Evolutionary conservation across 2,888 invertebrate species (phyloP).

Genomic region (Eupeodes luniger): DNA sequence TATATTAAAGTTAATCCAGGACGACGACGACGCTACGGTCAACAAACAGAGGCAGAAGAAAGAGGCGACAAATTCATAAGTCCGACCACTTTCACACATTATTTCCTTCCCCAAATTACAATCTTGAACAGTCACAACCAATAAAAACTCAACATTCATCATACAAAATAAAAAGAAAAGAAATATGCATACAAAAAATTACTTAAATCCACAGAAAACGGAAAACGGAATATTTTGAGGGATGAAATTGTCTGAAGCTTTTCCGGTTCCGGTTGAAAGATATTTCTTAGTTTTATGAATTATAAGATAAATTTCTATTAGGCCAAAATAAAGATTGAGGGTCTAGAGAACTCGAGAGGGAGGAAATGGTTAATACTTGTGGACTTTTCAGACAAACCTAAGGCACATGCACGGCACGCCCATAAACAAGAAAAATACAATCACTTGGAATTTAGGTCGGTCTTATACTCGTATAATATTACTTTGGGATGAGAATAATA

Average conservation of each 20-base stretch:
- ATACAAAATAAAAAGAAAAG: background rate
- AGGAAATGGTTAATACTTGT: constrained; percentile 13
- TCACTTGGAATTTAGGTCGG: constrained; percentile 1
- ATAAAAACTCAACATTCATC: constrained; percentile 10
- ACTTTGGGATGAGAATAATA: constrained; percentile 13
- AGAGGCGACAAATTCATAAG: background rate
- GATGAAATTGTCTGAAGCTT: constrained; percentile 65
- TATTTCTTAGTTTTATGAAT: constrained; percentile 41
- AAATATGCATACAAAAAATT: constrained; percentile 12
- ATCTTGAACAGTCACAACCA: background rate
- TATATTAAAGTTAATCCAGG: no score
- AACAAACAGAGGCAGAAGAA: background rate
- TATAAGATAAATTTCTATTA: constrained; percentile 16
- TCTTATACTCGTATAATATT: background rate
- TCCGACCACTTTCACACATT: background rate
- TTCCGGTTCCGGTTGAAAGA: constrained; percentile 61
- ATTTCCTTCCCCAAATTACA: background rate
- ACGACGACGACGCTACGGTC: fast-evolving
- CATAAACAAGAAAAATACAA: background rate
- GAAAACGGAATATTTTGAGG: constrained; percentile 25
- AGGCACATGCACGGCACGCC: no score
- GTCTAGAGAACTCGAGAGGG: no score
- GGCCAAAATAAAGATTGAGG: background rate
- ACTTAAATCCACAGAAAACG: constrained; percentile 14
- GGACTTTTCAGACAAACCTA: background rate